Percentiles rank a stretch among this genome's conserved stretches.
Conservation (phyloP, 2,113 vertebrate genomes). For the Cebus imitator region DNA sequence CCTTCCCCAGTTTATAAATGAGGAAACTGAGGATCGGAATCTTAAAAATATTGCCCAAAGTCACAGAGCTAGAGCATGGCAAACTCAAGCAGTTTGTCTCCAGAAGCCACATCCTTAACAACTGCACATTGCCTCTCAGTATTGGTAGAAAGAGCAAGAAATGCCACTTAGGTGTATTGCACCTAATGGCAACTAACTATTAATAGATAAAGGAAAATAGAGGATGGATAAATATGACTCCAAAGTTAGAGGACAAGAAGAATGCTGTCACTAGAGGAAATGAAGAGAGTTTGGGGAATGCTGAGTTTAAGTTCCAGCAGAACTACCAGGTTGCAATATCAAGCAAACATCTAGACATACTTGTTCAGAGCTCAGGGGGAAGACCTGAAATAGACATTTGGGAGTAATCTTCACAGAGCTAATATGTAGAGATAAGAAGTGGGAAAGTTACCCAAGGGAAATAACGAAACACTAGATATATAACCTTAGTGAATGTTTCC, state of each 20-base stretch:
- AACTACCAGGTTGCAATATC: not conserved
- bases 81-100: not conserved
- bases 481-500: not conserved
- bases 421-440: not conserved
- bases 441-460: not conserved
- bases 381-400: not conserved
- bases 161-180: not conserved
- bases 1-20: not conserved
- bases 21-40: not conserved
- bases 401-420: not conserved
- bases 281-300: not conserved
- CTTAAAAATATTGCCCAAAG: not conserved
- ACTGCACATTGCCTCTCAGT: not conserved
- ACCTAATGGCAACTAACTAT: not conserved
- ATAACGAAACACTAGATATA: not conserved
- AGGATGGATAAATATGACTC: not conserved
- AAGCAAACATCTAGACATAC: not conserved
- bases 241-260: not conserved
- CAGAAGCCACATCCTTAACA: not conserved
- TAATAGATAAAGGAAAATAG: not conserved
- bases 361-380: not conserved
- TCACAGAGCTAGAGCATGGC: not conserved
- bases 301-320: not conserved
- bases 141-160: not conserved
- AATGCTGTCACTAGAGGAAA: not conserved